Conservation (phyloP, 2,797 vertebrate genomes). For the Carcharodon carcharias region DNA sequence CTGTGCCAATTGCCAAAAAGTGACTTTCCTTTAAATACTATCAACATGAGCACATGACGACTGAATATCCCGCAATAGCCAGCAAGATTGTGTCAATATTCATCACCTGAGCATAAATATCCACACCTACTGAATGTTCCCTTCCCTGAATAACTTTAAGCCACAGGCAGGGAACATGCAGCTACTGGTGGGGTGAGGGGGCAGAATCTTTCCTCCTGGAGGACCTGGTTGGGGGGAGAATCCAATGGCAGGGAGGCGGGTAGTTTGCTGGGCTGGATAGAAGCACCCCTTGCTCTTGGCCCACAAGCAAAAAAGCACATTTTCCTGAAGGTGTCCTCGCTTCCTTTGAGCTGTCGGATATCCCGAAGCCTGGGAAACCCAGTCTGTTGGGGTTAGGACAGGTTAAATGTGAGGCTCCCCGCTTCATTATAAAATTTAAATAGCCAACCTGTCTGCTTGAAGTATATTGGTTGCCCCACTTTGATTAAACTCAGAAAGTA, state of each 20-base stretch:
- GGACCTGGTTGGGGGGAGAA: no score
- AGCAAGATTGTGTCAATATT: not conserved
- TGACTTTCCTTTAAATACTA: not conserved
- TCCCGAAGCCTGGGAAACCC: not conserved
- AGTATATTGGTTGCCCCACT: not conserved
- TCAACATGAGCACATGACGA: not conserved
- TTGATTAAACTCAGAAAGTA: no score
- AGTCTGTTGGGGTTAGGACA: no score
- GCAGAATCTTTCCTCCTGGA: no score
- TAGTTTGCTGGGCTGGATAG: not conserved
- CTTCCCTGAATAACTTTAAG: not conserved
- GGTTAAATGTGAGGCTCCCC: not conserved
- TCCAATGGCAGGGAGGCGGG: not conserved
- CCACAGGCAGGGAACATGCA: not conserved
- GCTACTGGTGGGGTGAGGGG: not conserved
- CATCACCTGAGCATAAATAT: not conserved
- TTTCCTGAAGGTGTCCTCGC: not conserved
- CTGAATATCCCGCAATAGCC: not conserved
- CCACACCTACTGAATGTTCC: not conserved
- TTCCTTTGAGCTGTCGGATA: not conserved
- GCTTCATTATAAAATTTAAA: not conserved
- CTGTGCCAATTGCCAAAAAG: not conserved
- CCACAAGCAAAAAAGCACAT: not conserved
- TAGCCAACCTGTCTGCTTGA: not conserved
- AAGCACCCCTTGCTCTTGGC: not conserved